Base-by-base conservation (phyloP, 2,888 invertebrate genomes). In the Amphipyra berbera region DNA sequence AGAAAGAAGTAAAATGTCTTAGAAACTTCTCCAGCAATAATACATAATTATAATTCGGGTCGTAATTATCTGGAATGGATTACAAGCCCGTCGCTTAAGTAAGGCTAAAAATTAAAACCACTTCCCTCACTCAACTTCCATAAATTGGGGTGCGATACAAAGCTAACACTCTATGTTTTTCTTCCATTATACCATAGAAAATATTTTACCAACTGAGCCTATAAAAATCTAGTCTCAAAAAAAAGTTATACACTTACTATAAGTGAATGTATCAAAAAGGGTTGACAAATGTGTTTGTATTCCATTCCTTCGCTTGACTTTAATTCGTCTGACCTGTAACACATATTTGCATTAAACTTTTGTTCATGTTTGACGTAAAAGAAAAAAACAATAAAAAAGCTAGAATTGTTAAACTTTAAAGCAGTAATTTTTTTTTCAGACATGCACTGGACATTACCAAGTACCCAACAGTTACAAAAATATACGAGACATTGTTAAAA, bases 401-500 rank as follows among this genome's bases (percentile, higher is more conserved):
- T 33, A 8, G 2, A 6, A 1, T 33, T 6, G 9, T 1, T 33
- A 33, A 41, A 9, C 6, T 53, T 35, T 12, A 37, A 35, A 40
- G 59, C 13, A 40, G 21, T 15, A 38, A n/a, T 41, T 73, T 61
- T 61, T 41, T 40, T 92, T 90, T 37, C 90, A 95, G 95, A 63
- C 84, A 87, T 66, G 79, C 86, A 49, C 62, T 94, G 62, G 87
- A 88, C 63, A 75, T 92, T 38, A 74, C 64, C 45, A 86, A 88
- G 54, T 93, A 88, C 68, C 89, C 90, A 13, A 91, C 82, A 12
- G 73, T 93, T 35, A 80, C 81, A 10, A 88, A 82, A 73, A 71
- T 95, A 2, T 93, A 90, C 78, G 81, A 88, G 40, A 83, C 76
- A 27, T 81, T 95, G 59, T 70, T 91, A 47, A 84, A 88, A 45